phyloP scores from a whole-genome alignment of 2,888 invertebrate genomes.

The Cetonia aurata region DNA sequence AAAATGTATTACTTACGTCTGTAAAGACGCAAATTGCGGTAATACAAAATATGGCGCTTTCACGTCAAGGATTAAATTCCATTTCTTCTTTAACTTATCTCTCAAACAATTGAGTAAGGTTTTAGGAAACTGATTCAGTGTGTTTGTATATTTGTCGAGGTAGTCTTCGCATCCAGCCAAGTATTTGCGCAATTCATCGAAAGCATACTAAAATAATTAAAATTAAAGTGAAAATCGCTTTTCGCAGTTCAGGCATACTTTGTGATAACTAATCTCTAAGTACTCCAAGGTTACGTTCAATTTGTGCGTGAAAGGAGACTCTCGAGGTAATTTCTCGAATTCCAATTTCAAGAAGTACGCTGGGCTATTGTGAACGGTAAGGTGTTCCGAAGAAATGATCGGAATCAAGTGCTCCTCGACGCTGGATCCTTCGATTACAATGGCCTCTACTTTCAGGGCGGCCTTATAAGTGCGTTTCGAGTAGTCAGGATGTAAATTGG shows the following conservation, averaged over 20 bases:
- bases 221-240: slow-evolving; percentile 8
- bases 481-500: slow-evolving; percentile 60
- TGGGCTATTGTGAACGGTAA: slow-evolving; percentile 71
- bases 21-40: slow-evolving; percentile 79
- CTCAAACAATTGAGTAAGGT: slow-evolving; percentile 51
- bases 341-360: slow-evolving; percentile 81
- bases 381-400: slow-evolving; percentile 74
- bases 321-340: slow-evolving; percentile 78
- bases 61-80: slow-evolving; percentile 77
- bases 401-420: slow-evolving; percentile 80
- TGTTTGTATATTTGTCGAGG: slow-evolving; percentile 7
- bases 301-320: slow-evolving; percentile 76
- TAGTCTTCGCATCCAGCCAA: slow-evolving; percentile 25
- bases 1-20: slow-evolving; percentile 70
- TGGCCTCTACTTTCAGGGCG: slow-evolving; percentile 73
- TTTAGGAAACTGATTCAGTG: slow-evolving; percentile 49
- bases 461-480: slow-evolving; percentile 52
- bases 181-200: slow-evolving; percentile 69
- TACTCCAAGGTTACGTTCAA: slow-evolving; percentile 78
- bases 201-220: slow-evolving; percentile 72
- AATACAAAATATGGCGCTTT: slow-evolving; percentile 82
- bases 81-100: slow-evolving; percentile 58
- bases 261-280: slow-evolving; percentile 81
- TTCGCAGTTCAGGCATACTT: slow-evolving; percentile 68
- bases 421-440: slow-evolving; percentile 81